Percentiles rank a stretch among this genome's conserved stretches.
Evolutionary conservation across 1,140 invertebrate genomes (phyloP).

Genomic region (Delia radicum): DNA sequence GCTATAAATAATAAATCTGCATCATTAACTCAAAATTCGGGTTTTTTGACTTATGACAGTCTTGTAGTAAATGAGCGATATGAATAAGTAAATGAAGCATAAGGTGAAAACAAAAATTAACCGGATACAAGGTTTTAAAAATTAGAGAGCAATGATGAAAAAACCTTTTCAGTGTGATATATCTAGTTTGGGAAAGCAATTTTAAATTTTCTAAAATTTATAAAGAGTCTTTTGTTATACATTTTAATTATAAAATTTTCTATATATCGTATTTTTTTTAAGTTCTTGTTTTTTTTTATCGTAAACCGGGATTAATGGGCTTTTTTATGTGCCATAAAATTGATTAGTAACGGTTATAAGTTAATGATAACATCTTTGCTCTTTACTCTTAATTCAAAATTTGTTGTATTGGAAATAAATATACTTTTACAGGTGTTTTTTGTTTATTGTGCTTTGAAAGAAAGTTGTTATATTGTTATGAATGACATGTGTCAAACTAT

Average conservation of each 20-base stretch:
- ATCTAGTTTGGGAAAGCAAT: neutral
- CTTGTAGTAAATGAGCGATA: no score
- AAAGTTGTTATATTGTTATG: neutral
- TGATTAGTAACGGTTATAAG: neutral
- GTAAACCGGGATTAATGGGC: neutral
- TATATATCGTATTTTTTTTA: no score
- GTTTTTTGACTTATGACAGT: no score
- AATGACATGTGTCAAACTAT: neutral
- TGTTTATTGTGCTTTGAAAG: no score
- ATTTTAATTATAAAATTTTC: no score
- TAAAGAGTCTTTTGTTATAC: no score
- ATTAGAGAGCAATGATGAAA: neutral
- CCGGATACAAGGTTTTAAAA: no score
- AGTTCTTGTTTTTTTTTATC: neutral
- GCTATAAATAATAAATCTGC: no score
- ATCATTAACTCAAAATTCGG: no score
- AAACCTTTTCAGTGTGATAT: no score
- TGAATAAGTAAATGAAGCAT: neutral
- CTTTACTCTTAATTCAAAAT: neutral
- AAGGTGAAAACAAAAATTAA: neutral
- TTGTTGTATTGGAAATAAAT: no score
- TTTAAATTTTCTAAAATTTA: neutral
- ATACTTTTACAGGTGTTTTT: neutral
- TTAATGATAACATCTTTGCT: neutral
- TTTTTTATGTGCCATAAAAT: neutral